phyloP scores from a whole-genome alignment of 2,797 vertebrate genomes.

The Streptopelia turtur region DNA sequence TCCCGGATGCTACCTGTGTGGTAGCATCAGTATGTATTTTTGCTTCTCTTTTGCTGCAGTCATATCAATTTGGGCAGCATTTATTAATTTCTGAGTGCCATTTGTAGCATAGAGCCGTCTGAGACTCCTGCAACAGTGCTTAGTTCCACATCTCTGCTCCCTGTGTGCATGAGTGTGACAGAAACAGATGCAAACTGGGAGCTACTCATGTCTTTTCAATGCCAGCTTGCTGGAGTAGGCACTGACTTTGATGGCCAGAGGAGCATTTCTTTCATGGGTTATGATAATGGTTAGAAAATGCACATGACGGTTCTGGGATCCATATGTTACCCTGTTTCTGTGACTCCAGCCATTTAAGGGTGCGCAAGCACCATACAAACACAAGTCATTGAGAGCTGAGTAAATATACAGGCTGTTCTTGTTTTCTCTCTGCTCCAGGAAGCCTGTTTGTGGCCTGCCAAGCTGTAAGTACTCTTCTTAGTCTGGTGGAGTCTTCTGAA shows the following conservation, averaged over 20 bases:
- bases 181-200: neutral
- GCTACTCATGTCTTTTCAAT: neutral
- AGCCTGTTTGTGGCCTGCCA: constrained; percentile 90
- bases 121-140: neutral
- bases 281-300: neutral
- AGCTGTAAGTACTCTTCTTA: constrained; percentile 90
- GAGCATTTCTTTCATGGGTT: neutral
- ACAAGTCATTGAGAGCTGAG: neutral
- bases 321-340: neutral
- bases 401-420: constrained; percentile 47
- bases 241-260: neutral
- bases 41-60: neutral
- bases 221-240: neutral
- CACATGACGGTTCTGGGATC: neutral
- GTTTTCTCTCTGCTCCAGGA: constrained; percentile 77
- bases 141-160: neutral
- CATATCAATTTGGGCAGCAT: neutral
- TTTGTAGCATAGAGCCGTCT: neutral
- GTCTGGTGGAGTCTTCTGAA: constrained; percentile 87
- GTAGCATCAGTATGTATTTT: neutral
- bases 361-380: neutral
- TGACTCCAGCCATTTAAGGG: neutral
- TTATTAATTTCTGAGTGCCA: neutral
- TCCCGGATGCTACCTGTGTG: neutral
- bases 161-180: neutral